Evolutionary conservation across 2,797 vertebrate species (phyloP).

Genomic region (Stomatorhinus walkeri): DNA sequence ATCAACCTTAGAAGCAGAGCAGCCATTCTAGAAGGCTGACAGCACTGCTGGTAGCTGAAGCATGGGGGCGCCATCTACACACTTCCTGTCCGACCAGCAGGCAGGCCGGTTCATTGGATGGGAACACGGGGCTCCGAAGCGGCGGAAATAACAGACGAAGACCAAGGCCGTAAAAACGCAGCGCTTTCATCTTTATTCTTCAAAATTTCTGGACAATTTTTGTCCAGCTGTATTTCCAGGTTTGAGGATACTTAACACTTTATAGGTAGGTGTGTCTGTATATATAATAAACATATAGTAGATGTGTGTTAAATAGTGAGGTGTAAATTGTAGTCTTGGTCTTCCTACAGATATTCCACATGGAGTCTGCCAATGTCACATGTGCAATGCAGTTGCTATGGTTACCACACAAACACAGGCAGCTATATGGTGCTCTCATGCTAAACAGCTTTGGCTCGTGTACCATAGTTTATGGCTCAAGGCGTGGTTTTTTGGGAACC

Average conservation of each 20-base stretch:
- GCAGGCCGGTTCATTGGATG: background rate
- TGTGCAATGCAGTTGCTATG: constrained; percentile 26
- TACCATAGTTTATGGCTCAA: background rate
- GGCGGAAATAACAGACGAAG: background rate
- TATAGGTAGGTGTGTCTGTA: constrained; percentile 2
- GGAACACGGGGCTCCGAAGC: background rate
- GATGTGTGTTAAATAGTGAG: background rate
- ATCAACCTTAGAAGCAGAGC: background rate
- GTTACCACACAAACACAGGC: constrained; percentile 27
- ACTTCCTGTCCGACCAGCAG: background rate
- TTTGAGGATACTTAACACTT: constrained; percentile 19
- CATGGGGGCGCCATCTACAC: background rate
- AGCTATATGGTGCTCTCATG: constrained; percentile 14
- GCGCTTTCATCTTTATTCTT: constrained; percentile 37
- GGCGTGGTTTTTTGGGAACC: background rate
- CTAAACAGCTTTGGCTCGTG: background rate
- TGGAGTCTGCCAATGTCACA: constrained; percentile 18
- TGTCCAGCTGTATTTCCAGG: constrained; percentile 31
- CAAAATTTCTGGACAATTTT: constrained; percentile 27
- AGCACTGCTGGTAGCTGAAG: background rate
- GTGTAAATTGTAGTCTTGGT: background rate
- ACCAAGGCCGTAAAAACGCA: constrained; percentile 31
- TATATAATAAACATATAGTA: background rate
- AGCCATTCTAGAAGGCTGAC: background rate
- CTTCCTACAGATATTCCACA: constrained; percentile 14